phyloP scores from a whole-genome alignment of 2,113 vertebrate species.

The Lagopus leucura region DNA sequence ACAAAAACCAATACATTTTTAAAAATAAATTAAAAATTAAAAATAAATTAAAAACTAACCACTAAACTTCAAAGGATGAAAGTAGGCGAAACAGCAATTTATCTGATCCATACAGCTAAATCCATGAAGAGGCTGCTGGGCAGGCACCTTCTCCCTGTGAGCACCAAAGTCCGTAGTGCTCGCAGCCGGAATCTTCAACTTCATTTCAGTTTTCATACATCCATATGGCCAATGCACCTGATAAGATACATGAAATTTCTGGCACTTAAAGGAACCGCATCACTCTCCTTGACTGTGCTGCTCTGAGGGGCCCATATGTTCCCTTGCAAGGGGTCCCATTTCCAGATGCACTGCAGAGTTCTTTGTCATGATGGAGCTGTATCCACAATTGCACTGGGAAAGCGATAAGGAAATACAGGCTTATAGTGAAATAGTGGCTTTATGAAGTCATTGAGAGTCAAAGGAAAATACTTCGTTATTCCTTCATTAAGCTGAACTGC shows the following conservation, averaged over 20 bases:
- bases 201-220: neutral
- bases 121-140: neutral
- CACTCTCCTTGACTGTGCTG: neutral
- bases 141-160: neutral
- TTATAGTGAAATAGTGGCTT: neutral
- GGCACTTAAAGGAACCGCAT: neutral
- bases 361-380: neutral
- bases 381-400: neutral
- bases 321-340: accelerated
- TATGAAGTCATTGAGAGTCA: neutral
- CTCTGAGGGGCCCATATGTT: neutral
- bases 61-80: neutral
- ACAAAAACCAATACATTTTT: neutral
- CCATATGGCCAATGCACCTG: neutral
- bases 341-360: neutral
- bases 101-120: neutral
- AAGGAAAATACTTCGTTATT: neutral
- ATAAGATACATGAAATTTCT: neutral
- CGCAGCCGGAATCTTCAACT: neutral
- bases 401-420: neutral
- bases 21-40: neutral
- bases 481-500: neutral
- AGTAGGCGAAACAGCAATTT: neutral
- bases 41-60: neutral
- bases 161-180: neutral